Evolutionary conservation across 2,888 invertebrate genomes (phyloP), one percentile per base, ranked within the genome.

Genomic region (Theretra japonica): DNA sequence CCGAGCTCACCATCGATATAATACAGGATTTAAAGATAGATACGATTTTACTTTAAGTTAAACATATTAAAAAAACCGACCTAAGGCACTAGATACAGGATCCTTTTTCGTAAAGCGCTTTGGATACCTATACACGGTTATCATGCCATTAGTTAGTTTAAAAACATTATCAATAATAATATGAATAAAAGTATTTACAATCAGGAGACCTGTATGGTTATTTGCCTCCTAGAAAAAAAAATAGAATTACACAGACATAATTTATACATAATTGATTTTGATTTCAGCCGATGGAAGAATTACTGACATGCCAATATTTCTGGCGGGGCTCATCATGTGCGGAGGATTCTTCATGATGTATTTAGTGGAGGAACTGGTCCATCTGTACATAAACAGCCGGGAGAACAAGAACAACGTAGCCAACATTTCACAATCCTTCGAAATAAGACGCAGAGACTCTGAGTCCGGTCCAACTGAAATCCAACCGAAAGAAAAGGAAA

Each of bases 351-450:
- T 97, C 87, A 91, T 96, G 79, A 97, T 97, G 95, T 97, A 96
- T 84, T 90, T 97, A 2, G 95, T 97, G 23, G 98, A 98, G 80
- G 97, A 98, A 86, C 79, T 96, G 48, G 97, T 97, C 17, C 97
- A 97, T 82, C 86, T 95, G 19, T 96, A 97, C 83, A 93, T 97
- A 65, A 95, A 95, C 81, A 93, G 90, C 17, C 88, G 95, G 71
- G 92, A 94, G 73, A 91, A 89, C 53, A 90, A 88, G 71, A 82
- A 86, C 21, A 84, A 85, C 17, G 86, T 88, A 21, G 87, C 83
- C 0, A 85, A 86, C 53, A 87, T 91, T 57, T 85, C 91, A 0
- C 82, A 91, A 69, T 89, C 92, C 1, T 88, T 95, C 50, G 90
- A 89, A 73, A 83, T 93, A 33, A 85, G 94, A 70, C 86, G 88